These are phyloP conservation scores for Prolemur simus DNA, from an alignment of 2,113 vertebrate species.

Conservation along the genomic window DNA sequence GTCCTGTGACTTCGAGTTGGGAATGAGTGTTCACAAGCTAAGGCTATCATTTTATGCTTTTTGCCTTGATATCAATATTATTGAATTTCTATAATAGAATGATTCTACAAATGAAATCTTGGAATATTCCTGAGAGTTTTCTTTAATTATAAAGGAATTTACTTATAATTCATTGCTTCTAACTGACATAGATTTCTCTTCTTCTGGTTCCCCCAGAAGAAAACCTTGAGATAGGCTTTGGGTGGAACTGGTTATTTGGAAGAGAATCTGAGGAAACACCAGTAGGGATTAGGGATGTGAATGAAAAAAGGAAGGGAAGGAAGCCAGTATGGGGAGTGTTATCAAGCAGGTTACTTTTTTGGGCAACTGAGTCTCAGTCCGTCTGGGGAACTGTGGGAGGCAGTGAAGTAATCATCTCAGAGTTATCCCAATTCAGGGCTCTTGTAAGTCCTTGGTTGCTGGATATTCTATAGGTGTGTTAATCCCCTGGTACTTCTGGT, in stretches of 20 bases:
- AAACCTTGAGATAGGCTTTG: neutral
- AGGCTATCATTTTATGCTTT: neutral
- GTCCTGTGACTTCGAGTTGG: neutral
- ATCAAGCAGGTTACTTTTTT: neutral
- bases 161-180: neutral
- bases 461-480: neutral
- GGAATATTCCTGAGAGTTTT: neutral
- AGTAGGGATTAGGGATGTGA: neutral
- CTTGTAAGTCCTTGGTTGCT: neutral
- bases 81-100: neutral
- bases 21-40: neutral
- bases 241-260: neutral
- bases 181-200: neutral
- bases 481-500: neutral
- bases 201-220: neutral
- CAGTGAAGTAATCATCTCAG: neutral
- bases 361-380: neutral
- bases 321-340: neutral
- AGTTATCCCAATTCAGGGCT: neutral
- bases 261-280: neutral
- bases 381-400: neutral
- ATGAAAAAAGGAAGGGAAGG: neutral
- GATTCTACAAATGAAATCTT: neutral
- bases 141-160: neutral
- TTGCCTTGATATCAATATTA: neutral